Evolutionary conservation across 2,797 vertebrate species (phyloP), one percentile per base, ranked within the genome.

Genomic region (Austrolebias charrua): DNA sequence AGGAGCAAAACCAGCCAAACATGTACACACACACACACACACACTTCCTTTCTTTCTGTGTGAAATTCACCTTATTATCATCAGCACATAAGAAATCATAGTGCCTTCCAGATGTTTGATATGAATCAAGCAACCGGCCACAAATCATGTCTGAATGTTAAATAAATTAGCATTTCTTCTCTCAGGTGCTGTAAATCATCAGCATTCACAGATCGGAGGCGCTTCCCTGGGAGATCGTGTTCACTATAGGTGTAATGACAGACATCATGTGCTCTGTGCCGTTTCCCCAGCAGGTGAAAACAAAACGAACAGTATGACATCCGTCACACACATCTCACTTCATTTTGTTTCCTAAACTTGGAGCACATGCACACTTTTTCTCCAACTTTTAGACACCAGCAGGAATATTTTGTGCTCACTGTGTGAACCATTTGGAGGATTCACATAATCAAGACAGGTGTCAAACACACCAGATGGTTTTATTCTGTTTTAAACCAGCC

Each of bases 91-190:
- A 79, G 81, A 90, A 90, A 85, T 87, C 77, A 82, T 51, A 84
- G 82, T 76, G 79, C 80, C 80, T 86, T 90, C 86, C 86, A 91
- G 88, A 92, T 90, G 89, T 91, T 78, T 86, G 78, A 90, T 85
- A 87, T 82, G 72, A 90, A 86, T 90, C 89, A 83, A 89, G 75
- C 60, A 72, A 76, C 75, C 72, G 83, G 76, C 78, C 84, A 82
- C 84, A 82, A 90, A 89, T 91, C 83, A 82, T 55, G 50, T 84
- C 79, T 72, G 76, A 84, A 84, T 77, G 79, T 86, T 75, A 79
- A 80, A 86, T 63, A 80, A 78, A 87, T 86, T 79, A 85, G 79
- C 73, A 79, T 83, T 75, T 87, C 73, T 75, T 16, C 80, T 78
- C 73, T 65, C 69, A 80, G 81, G 70, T 82, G 79, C 63, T 69